Evolutionary conservation across 2,888 invertebrate genomes (phyloP), one percentile per base, ranked within the genome.

Genomic region (Electrophaes corylata): DNA sequence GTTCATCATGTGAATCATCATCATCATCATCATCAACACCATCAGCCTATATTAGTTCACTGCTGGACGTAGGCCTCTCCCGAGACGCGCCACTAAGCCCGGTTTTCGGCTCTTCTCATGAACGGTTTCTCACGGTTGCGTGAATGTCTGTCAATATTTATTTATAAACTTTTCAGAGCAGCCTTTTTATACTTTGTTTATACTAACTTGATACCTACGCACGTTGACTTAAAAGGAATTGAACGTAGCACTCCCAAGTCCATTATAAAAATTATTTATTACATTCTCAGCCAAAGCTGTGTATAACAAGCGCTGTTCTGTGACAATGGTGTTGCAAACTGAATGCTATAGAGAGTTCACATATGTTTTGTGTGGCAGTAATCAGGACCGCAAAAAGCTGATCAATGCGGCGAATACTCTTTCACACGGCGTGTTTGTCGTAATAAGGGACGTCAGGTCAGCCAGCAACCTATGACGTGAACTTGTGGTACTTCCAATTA

Each of bases 251-350:
- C 52, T 52, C 12, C 37, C 6, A 33, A 37, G 44, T 45, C 52
- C 35, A 41, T 41, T 55, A 55, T 26, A 35, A 40, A 54, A 35
- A 11, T 53, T 14, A 60, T 60, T 51, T 56, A 60, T 49, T 35
- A 49, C 20, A 54, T 59, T 64, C 65, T 55, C 63, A 64, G 56
- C 41, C 44, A 6, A n/a, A 23, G 56, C 35, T 31, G 29, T 52
- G 47, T 47, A 62, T 69, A 70, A 69, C 61, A 68, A 67, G 63
- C 62, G 62, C 65, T 48, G 67, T 75, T 76, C 66, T 74, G 70
- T 60, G 59, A 80, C 80, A 81, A 79, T 76, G 63, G 70, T 84
- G 81, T 86, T 68, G 86, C 80, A 86, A 85, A 75, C 75, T 60
- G 65, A 70, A 66, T 70, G 67, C 66, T 67, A 66, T 66, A 69